Evolutionary conservation across 2,113 vertebrate species (phyloP), one percentile per base, ranked within the genome.

Genomic region (Myotis davidii): DNA sequence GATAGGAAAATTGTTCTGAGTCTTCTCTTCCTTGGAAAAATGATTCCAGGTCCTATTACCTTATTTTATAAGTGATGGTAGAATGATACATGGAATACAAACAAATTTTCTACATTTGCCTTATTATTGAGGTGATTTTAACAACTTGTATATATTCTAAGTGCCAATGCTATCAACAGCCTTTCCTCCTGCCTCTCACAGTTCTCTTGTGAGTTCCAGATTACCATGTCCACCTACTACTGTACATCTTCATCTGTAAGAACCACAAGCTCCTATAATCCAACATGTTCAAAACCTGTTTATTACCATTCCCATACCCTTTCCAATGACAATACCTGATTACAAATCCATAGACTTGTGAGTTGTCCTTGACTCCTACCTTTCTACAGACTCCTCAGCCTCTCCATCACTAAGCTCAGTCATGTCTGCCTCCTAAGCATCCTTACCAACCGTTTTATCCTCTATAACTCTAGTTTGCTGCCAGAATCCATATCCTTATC

Each of bases 151-250:
- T 42, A 73, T 56, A 69, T 37, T 91, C 52, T 72, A 65, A 45
- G n/a, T 5, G 32, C 25, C 20, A 17, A 0, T 77, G n/a, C 54
- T 90, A 69, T 61, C 11, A 34, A 83, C 12, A 69, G 10, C 27
- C 5, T 88, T 56, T 86, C 20, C n/a, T 61, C 6, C 9, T 50
- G 21, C 42, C 23, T 93, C 14, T 74, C 45, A 73, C 14, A 84
- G 37, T 32, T 82, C n/a, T 95, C n/a, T 85, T 37, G 48, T 94
- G 48, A 85, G 64, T 77, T 93, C 78, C 27, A 69, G 79, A 90
- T 87, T 27, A 94, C 74, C 39, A 67, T 12, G 3, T 69, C 65
- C 5, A 23, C n/a, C 42, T 73, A n/a, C 61, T 32, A 84, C 23
- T 59, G 4, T 32, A 81, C 64, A 94, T 70, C 56, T 93, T 81